A percentile compares a stretch with the other conserved stretches of the same genome.
phyloP scores from a whole-genome alignment of 2,113 vertebrate species.

The Clarias batrachus region DNA sequence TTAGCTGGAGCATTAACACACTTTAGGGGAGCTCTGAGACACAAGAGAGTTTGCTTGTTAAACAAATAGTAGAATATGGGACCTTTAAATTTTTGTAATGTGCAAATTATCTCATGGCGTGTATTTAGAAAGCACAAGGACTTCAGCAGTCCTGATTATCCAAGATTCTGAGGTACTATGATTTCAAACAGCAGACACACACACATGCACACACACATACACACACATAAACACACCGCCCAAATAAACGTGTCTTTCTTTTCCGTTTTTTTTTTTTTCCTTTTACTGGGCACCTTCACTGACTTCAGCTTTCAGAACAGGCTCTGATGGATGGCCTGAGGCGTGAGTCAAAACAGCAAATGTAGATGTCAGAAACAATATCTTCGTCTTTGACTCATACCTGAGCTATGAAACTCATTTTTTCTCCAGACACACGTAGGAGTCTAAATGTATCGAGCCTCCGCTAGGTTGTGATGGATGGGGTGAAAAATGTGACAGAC shows the following conservation, averaged over 20 bases:
- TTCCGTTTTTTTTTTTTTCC: not conserved
- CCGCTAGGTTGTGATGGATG: conserved; percentile 10
- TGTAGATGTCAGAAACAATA: conserved; percentile 32
- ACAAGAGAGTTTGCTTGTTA: too few relatives aligned
- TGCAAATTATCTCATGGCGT: not conserved
- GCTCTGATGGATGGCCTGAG: conserved; percentile 15
- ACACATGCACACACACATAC: too few relatives aligned
- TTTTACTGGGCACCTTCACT: not conserved
- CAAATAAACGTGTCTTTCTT: not conserved
- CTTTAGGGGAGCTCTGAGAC: too few relatives aligned
- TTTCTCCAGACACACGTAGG: not conserved
- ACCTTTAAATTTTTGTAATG: not conserved
- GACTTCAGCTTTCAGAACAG: not conserved
- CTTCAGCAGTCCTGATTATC: not conserved
- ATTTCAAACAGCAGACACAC: not conserved
- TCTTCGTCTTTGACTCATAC: conserved; percentile 26
- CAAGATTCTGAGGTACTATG: not conserved
- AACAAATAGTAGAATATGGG: too few relatives aligned
- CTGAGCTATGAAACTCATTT: conserved; percentile 24
- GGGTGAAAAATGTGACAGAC: conserved; percentile 31
- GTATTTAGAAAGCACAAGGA: not conserved
- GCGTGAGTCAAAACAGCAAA: conserved; percentile 17
- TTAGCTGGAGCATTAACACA: too few relatives aligned
- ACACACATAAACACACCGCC: too few relatives aligned
- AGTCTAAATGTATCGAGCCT: not conserved